Base-by-base conservation (phyloP, 2,888 invertebrate species). In the Ennomos quercinarius region DNA sequence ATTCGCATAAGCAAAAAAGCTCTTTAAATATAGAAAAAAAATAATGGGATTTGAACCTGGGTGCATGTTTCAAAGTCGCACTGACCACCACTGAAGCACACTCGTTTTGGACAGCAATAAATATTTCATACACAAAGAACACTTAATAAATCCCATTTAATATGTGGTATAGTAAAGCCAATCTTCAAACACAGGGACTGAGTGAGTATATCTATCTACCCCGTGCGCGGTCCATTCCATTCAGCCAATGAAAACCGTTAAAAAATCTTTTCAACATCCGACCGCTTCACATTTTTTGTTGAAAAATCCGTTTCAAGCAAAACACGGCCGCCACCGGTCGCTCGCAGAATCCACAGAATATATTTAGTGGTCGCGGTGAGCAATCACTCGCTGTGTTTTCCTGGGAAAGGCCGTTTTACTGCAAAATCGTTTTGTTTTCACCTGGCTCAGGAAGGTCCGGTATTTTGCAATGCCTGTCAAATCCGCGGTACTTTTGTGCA, bases 341-440 rank as follows among this genome's bases (percentile, higher is more conserved):
- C 10, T 40, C 6, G 46, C 47, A 44, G 50, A 13, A 49, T 42
- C 46, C 39, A 27, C 12, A 51, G 39, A 57, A 63, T 57, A 57
- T 63, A 61, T 54, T 38, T 64, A 63, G 48, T 43, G 55, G 47
- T 49, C 53, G 51, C 38, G 13, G 51, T 42, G 36, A 54, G 51
- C 63, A 59, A 64, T 63, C 61, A 52, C 63, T 66, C 49, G 45
- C 43, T 43, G 43, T 34, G 53, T 65, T 67, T 57, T 58, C 50
- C 48, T 36, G 40, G 39, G 10, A 60, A 56, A 57, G 43, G 45
- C 46, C 10, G 42, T 48, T 47, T 44, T 47, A 38, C 50, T 43
- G 46, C 12, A 11, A 56, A 60, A 56, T 52, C 55, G 51, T 46
- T 52, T 44, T 47, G 55, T 56, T 58, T n/a, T 56, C 60, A 55